Evolutionary conservation across 2,888 invertebrate species (phyloP).

Genomic region (Megaustenia siamemsis): DNA sequence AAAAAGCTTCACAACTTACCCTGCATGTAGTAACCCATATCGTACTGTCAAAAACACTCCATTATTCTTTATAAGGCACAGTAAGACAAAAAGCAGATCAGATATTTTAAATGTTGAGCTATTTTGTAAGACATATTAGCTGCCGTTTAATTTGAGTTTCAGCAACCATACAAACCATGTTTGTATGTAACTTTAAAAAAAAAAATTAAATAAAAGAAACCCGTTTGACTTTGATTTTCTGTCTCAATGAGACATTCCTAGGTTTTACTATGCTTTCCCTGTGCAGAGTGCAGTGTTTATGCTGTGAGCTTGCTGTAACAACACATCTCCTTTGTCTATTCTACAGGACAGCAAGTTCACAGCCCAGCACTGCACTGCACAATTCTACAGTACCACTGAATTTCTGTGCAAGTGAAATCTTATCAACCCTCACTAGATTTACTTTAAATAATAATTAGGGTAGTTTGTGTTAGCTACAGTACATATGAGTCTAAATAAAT

Average conservation of each 20-base stretch:
- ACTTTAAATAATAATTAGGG: not conserved
- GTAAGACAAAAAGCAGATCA: no score
- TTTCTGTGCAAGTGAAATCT: conserved; percentile 26
- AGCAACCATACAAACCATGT: no score
- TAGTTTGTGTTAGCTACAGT: not conserved
- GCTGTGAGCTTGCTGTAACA: conserved; percentile 56
- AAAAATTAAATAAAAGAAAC: no score
- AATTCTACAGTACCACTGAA: conserved; percentile 19
- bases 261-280: conserved; percentile 40
- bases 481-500: no score
- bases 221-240: not conserved
- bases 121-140: no score
- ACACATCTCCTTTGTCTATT: conserved; percentile 53
- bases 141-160: no score
- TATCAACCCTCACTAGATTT: not conserved
- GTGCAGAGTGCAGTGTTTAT: conserved; percentile 50
- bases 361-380: conserved; percentile 54
- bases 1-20: no score
- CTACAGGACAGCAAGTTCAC: conserved; percentile 56
- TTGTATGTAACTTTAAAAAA: no score
- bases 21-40: no score
- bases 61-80: no score
- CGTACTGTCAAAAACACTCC: no score
- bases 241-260: conserved; percentile 13
- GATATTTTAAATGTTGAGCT: no score